These are phyloP conservation scores for Halcyon chelicuti DNA, from an alignment of 2,797 vertebrate species.

Conservation along the genomic window DNA sequence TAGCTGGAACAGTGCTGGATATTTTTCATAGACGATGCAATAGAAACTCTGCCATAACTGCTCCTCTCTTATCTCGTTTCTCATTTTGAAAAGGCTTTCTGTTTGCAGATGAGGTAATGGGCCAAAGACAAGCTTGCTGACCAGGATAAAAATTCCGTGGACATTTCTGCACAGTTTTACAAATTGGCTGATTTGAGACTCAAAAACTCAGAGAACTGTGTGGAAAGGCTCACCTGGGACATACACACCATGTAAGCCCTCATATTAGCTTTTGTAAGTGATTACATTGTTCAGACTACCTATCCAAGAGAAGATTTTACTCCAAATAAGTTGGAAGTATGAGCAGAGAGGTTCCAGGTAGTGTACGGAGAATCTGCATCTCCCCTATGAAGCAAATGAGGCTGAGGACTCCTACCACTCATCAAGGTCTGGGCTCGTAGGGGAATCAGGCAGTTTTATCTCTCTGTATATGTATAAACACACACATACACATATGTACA, in stretches of 20 bases:
- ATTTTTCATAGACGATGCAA: not conserved
- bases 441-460: not conserved
- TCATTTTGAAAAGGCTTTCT: not conserved
- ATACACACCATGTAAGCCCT: not conserved
- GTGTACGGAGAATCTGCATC: not conserved
- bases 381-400: not conserved
- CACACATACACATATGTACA: not conserved
- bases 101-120: slow-evolving; percentile 20
- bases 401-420: not conserved
- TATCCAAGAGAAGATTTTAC: not conserved
- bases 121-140: slow-evolving; percentile 2
- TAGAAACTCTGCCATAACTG: not conserved
- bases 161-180: not conserved
- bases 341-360: not conserved
- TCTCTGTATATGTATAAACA: too few relatives aligned
- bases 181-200: not conserved
- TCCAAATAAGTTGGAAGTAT: not conserved
- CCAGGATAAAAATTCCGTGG: not conserved
- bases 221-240: not conserved
- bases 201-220: not conserved
- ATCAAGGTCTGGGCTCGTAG: not conserved
- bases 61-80: slow-evolving; percentile 7
- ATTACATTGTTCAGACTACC: not conserved
- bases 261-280: not conserved
- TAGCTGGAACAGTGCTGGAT: not conserved